Evolutionary conservation across 1,140 invertebrate genomes (phyloP), one percentile per base, ranked within the genome.

Genomic region (Scaptodrosophila lebanonensis): DNA sequence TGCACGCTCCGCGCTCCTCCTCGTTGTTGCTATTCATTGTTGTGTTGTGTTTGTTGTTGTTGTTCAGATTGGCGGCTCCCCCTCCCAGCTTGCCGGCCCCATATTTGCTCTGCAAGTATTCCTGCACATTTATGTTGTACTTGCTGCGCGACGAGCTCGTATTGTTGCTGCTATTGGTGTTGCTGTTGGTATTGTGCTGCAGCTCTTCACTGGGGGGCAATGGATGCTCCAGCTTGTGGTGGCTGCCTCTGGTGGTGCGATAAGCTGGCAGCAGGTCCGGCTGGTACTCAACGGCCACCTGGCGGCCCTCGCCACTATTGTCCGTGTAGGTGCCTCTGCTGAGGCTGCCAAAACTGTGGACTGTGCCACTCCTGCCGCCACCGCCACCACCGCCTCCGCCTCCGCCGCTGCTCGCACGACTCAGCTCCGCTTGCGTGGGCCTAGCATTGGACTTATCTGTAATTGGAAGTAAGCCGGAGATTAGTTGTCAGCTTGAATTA

Each of bases 61-160:
- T 13, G 32, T 33, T 33, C 6, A 8, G 5, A 11, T 33, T 3
- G 32, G 8, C 17, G 12, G 8, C 30, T n/a, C n/a, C n/a, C n/a
- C n/a, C n/a, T n/a, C n/a, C n/a, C 17, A 4, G 11, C 13, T 30
- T 45, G 9, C 11, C 40, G 4, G 42, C 58, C 7, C 73, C 66
- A 35, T 71, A 75, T 49, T 66, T 79, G 1, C 57, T 51, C 35
- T 58, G 65, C 9, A 75, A 36, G 52, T 75, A 75, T 40, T 70
- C 68, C 54, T 75, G 73, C 22, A 67, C 67, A 57, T 58, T 71
- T 13, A 40, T 68, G 35, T 76, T 76, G 40, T 76, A 76, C 51
- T 71, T 66, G 43, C 47, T 66, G 15, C 45, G 70, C 16, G 70
- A 57, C n/a, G n/a, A n/a, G n/a, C n/a, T n/a, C n/a, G n/a, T n/a